Evolutionary conservation across 2,113 vertebrate genomes (phyloP), one percentile per base, ranked within the genome.

Genomic region (Phrynosoma blainvillii): DNA sequence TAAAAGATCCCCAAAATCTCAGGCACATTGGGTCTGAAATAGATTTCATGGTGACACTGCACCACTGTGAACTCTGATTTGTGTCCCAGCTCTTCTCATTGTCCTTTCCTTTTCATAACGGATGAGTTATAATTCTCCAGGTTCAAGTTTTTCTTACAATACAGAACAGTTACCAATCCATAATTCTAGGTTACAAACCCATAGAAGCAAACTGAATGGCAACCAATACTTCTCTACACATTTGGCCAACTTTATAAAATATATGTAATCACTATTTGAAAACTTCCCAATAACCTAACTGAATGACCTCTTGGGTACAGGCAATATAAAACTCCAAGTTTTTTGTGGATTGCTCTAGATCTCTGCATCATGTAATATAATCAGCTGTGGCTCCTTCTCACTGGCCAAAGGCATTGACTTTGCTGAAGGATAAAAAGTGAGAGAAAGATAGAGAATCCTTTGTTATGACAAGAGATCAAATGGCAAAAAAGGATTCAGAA

Each of bases 391-490:
- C 82, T 91, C 88, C 86, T 90, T 89, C 85, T 82, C 88, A 74
- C 59, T 52, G 82, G 40, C 27, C 66, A 79, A 79, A 47, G 9
- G 25, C 85, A 75, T 84, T 85, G 82, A 75, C 84, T 73, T 86
- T 92, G 89, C 59, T 90, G 62, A 89, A 93, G 87, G 84, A 93
- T 65, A 84, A 62, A 91, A 70, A 5, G 70, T 14, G 18, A 62
- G 14, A 62, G 59, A 62, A 62, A 0, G 86, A 54, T 83, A 88
- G 88, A 90, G 75, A 84, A 92, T 92, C 16, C 36, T 91, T 82
- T 92, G 93, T 82, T 42, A 82, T 89, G 84, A 86, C 73, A 89
- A 89, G 62, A 87, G 89, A 95, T 84, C 86, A 90, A 93, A 93
- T 87, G 88, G 81, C 86, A 94, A 80, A 88, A 90, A 93, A 88